Evolutionary conservation across 1,140 invertebrate species (phyloP).

Genomic region (Stegodyphus dumicola): DNA sequence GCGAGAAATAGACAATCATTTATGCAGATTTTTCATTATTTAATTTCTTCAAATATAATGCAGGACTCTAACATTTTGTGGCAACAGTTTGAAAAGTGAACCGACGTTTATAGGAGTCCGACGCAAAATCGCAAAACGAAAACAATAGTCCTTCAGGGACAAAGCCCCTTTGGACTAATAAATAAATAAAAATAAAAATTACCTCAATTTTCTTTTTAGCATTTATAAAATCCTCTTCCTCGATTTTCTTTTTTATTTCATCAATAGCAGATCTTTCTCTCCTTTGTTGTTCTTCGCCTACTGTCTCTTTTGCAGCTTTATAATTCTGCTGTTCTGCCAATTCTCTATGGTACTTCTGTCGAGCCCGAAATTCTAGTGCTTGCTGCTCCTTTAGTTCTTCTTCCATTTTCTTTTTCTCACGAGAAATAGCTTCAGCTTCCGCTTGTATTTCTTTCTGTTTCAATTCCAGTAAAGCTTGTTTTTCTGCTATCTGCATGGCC

Average conservation of each 20-base stretch:
- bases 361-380: constrained; percentile 4
- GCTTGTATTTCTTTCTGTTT: constrained; percentile 14
- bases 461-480: constrained; percentile 4
- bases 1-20: no score
- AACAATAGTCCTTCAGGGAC: no score
- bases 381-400: constrained; percentile 15
- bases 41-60: no score
- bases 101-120: no score
- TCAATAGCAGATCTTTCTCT: constrained; percentile 27
- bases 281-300: background rate
- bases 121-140: no score
- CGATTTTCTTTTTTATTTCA: constrained; percentile 38
- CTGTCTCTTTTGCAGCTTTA: constrained; percentile 1
- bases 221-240: constrained; percentile 9
- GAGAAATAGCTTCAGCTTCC: background rate
- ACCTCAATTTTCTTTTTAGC: constrained; percentile 12
- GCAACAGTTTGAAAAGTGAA: no score
- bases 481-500: constrained; percentile 41
- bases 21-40: no score
- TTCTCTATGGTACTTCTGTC: constrained; percentile 29
- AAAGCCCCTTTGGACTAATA: no score
- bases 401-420: background rate
- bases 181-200: background rate
- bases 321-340: constrained; percentile 14
- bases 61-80: no score